Evolutionary conservation across 1,140 invertebrate species (phyloP).

Genomic region (Bactericera cockerelli): DNA sequence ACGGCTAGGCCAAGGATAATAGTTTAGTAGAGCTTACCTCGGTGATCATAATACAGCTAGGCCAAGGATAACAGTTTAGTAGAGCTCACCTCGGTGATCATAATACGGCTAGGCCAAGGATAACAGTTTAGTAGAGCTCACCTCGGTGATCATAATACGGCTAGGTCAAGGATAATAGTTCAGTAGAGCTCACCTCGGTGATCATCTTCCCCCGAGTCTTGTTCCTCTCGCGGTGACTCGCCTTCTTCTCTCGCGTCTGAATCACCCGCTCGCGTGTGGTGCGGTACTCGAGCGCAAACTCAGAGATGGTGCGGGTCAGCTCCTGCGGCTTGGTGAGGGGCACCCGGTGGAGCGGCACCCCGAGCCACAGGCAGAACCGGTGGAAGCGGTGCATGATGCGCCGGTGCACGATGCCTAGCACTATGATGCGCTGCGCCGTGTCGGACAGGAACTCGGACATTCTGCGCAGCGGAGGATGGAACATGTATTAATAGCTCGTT

Average conservation of each 20-base stretch:
- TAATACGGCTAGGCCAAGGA: no score
- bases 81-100: no score
- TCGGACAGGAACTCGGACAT: conserved; percentile 93
- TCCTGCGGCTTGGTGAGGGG: conserved; percentile 79
- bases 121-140: no score
- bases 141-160: no score
- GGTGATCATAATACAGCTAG: no score
- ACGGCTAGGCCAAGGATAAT: no score
- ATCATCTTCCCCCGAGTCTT: conserved; percentile 97
- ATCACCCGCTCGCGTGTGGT: conserved; percentile 91
- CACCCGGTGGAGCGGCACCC: conserved; percentile 65
- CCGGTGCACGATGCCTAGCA: conserved; percentile 77
- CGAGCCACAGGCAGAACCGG: conserved; percentile 88
- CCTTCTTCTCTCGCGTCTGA: conserved; percentile 91
- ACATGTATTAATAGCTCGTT: no score
- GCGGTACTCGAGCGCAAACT: conserved; percentile 95
- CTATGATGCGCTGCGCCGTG: conserved; percentile 91
- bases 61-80: no score
- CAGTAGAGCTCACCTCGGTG: conserved; percentile 79
- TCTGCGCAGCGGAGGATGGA: conserved; percentile 30
- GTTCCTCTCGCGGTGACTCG: conserved; percentile 84
- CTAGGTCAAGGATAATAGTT: no score
- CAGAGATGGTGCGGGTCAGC: conserved; percentile 87
- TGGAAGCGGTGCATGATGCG: conserved; percentile 85
- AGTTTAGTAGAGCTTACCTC: no score